phyloP scores from a whole-genome alignment of 2,797 vertebrate genomes.

The Sebastes aleutianus region DNA sequence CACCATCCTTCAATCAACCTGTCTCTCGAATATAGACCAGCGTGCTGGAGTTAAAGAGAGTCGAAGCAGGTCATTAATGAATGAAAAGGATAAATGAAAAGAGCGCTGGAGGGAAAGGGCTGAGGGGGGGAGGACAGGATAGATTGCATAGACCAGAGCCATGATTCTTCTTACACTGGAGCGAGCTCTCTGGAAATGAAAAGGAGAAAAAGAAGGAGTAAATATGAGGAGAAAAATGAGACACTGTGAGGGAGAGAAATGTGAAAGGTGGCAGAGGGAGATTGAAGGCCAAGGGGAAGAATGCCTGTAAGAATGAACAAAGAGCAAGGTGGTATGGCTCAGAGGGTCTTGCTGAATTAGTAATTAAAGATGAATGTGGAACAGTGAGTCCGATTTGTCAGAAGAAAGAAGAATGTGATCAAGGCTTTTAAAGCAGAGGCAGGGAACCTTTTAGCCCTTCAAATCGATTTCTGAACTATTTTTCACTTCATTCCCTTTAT shows the following conservation, averaged over 20 bases:
- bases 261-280: constrained; percentile 8
- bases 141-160: neutral
- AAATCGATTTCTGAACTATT: neutral
- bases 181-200: constrained; percentile 24
- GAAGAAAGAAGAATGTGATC: constrained; percentile 15
- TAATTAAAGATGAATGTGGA: constrained; percentile 28
- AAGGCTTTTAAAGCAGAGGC: neutral
- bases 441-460: neutral
- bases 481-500: neutral
- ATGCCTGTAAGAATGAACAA: constrained; percentile 38
- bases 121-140: constrained; percentile 2
- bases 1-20: constrained; percentile 47
- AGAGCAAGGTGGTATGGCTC: constrained; percentile 20
- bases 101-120: neutral
- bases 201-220: constrained; percentile 12
- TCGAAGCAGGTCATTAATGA: constrained; percentile 21
- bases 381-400: constrained; percentile 5
- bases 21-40: constrained; percentile 11
- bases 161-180: constrained; percentile 20
- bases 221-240: constrained; percentile 35
- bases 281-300: constrained; percentile 16
- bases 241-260: neutral
- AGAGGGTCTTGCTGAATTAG: constrained; percentile 26
- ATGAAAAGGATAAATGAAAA: constrained; percentile 27
- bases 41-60: constrained; percentile 10